These are phyloP conservation scores for Alligator sinensis DNA, from an alignment of 2,113 vertebrate species.

Conservation along the genomic window DNA sequence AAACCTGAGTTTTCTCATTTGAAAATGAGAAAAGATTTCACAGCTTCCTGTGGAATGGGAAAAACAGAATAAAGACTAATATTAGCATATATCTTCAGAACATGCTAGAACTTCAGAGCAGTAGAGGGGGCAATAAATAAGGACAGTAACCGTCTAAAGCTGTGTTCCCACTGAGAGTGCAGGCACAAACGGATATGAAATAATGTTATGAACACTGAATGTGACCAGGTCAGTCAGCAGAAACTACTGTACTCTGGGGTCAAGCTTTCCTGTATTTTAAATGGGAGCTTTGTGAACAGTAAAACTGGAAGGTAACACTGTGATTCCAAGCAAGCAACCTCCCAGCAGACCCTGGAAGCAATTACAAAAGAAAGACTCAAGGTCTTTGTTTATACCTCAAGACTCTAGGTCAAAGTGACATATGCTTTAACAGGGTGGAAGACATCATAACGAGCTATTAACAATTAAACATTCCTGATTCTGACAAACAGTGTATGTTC, in stretches of 20 bases:
- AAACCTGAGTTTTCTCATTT: not conserved
- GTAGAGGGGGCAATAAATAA: not conserved
- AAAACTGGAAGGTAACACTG: not conserved
- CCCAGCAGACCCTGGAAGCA: not conserved
- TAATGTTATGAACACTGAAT: not conserved
- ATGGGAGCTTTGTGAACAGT: not conserved
- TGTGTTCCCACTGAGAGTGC: not conserved
- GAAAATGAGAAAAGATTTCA: not conserved
- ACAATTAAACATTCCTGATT: not conserved
- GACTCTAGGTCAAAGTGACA: not conserved
- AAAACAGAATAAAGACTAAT: not conserved
- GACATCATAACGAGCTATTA: not conserved
- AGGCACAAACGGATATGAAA: not conserved
- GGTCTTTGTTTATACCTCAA: not conserved
- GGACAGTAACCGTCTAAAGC: not conserved
- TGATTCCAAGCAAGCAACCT: not conserved
- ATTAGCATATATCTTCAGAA: not conserved
- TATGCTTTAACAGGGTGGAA: not conserved
- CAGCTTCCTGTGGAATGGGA: not conserved
- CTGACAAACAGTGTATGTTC: too few species aligned
- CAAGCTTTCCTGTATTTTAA: not conserved
- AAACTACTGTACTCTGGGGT: not conserved
- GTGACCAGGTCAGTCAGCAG: not conserved
- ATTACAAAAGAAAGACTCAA: not conserved
- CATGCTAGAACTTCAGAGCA: not conserved